Evolutionary conservation across 2,797 vertebrate genomes (phyloP).

Genomic region (Emys orbicularis): DNA sequence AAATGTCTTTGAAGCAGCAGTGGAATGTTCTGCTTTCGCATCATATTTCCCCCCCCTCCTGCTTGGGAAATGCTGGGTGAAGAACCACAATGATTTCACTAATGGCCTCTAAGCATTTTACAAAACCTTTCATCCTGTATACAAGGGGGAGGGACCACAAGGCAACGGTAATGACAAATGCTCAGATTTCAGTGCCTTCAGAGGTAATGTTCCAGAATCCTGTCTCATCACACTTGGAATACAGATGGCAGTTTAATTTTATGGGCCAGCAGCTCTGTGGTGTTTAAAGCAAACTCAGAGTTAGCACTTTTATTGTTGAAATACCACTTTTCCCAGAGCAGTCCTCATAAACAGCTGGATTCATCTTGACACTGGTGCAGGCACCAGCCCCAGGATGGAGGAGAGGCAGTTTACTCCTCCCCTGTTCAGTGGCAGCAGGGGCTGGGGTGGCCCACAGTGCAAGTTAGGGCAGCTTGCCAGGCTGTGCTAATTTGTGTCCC

Average conservation of each 20-base stretch:
- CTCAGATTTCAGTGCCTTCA: not conserved
- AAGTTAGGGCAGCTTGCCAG: not conserved
- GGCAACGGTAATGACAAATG: not conserved
- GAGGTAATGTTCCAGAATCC: not conserved
- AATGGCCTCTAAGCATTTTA: conserved; percentile 8
- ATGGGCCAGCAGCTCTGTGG: conserved; percentile 3
- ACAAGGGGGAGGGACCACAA: fast-evolving
- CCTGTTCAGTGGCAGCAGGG: not conserved
- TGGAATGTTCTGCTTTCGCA: conserved; percentile 23
- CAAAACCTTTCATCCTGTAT: conserved; percentile 1
- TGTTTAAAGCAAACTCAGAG: conserved; percentile 7
- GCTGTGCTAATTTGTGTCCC: no score
- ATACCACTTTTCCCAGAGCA: not conserved
- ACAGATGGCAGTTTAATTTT: conserved; percentile 5
- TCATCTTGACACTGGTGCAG: not conserved
- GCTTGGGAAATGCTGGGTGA: conserved; percentile 18
- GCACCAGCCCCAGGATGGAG: not conserved
- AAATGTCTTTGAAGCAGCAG: conserved; percentile 47
- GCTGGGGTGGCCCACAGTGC: not conserved
- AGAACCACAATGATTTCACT: not conserved
- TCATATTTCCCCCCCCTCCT: not conserved
- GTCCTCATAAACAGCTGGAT: not conserved
- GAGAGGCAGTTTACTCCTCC: not conserved
- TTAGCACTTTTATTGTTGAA: not conserved
- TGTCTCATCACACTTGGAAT: not conserved